phyloP scores from a whole-genome alignment of 2,797 vertebrate genomes.

The Cephalopachus bancanus region DNA sequence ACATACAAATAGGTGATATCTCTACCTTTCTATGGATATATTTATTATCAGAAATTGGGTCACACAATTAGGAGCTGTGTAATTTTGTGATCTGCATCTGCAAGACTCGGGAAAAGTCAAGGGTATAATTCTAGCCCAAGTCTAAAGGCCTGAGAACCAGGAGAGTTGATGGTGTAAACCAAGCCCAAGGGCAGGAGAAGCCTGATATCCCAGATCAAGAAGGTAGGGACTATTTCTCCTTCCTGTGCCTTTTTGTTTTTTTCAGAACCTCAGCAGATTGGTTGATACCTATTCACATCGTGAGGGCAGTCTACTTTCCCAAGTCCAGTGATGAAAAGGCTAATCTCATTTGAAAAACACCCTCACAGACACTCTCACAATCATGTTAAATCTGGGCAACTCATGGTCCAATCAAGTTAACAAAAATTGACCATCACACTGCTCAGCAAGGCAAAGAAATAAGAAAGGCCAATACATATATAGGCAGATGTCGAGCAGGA shows the following conservation, averaged over 20 bases:
- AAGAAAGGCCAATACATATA: background rate
- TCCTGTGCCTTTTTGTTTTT: background rate
- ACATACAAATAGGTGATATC: background rate
- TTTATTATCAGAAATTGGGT: background rate
- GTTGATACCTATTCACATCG: background rate
- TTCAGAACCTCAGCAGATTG: too few species aligned
- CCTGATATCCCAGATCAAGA: background rate
- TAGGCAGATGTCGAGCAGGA: background rate
- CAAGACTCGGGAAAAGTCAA: background rate
- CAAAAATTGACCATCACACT: background rate
- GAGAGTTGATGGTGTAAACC: too few species aligned
- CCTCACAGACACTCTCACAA: background rate
- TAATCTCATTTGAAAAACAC: background rate
- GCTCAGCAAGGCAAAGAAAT: background rate
- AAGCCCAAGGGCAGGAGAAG: background rate
- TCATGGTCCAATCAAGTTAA: background rate
- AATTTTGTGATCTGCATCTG: background rate
- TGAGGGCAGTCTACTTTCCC: background rate
- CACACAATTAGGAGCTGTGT: background rate
- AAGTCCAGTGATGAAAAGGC: background rate
- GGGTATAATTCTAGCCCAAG: background rate
- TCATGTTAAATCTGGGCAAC: background rate
- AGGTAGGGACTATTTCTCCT: background rate
- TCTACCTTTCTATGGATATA: background rate
- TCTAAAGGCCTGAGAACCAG: background rate